Conservation (phyloP, 2,888 invertebrate genomes). For the Tinea trinotella region DNA sequence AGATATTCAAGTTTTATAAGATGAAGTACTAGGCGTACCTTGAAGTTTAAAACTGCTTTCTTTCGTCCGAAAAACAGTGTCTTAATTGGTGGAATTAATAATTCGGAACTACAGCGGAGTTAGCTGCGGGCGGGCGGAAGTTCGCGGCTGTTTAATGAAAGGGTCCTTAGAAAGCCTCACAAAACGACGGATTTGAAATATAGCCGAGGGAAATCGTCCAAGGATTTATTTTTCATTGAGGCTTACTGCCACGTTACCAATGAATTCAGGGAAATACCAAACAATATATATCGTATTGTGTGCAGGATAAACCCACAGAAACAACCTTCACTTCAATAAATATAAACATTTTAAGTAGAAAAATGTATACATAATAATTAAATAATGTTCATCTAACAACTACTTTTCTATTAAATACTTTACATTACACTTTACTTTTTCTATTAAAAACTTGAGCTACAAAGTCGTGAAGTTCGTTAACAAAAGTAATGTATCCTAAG, state of each 20-base stretch:
- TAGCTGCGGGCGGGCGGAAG: conserved; percentile 36
- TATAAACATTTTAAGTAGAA: no score
- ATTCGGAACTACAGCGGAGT: conserved; percentile 38
- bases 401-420: background rate
- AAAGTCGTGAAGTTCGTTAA: background rate
- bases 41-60: conserved; percentile 31
- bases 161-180: conserved; percentile 13
- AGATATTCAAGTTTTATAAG: conserved; percentile 16
- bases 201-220: conserved; percentile 15
- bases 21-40: conserved; percentile 6
- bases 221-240: conserved; percentile 17
- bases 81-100: conserved; percentile 53
- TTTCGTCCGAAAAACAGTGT: conserved; percentile 32
- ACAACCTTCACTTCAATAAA: background rate
- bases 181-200: conserved; percentile 19
- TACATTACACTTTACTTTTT: no score
- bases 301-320: background rate
- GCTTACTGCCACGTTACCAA: conserved; percentile 9
- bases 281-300: conserved; percentile 4
- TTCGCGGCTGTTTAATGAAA: conserved; percentile 29
- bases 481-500: background rate
- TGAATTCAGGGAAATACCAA: conserved; percentile 3
- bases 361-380: background rate
- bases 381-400: background rate
- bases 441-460: background rate